Evolutionary conservation across 2,113 vertebrate genomes (phyloP), one percentile per base, ranked within the genome.

Genomic region (Coturnix japonica): DNA sequence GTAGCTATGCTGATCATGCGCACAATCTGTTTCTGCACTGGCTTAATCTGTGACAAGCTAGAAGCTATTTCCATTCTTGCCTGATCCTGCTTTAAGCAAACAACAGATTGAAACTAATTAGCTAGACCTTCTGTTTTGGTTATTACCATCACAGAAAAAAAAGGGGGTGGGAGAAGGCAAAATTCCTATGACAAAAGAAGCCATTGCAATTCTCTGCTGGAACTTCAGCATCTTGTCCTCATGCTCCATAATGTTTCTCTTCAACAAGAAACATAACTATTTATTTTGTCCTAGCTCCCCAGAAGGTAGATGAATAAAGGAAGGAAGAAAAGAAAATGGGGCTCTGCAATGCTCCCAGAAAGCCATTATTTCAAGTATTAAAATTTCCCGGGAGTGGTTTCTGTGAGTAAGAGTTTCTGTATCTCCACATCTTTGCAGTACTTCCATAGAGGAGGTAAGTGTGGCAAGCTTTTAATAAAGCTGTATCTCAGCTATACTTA

Each of bases 31-130:
- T 97, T 89, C 93, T 94, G 90, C 75, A 72, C 87, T 76, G 95
- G 96, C 95, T 98, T 98, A 98, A 96, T 93, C 65, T 96, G 88
- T 89, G 92, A 87, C 73, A 89, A 76, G 89, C 83, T 67, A 89
- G 73, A 81, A 74, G 97, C 97, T 98, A 98, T 98, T 98, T 98
- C 97, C 96, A 97, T 96, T 85, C 96, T 81, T 70, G 80, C 81
- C 90, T 93, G 93, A 96, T 95, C 95, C 90, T 90, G 87, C 94
- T 95, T 96, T 97, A 97, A 92, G 93, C 47, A 89, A 94, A 90
- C 74, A 76, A 89, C 78, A 66, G 60, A 93, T 89, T 80, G 89
- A 49, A 91, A 81, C 91, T 94, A 94, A 96, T 97, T 95, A 94
- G 87, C 3, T 2, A 93, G 86, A 91, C 81, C 89, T 84, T 81